Percentiles rank a stretch among this genome's conserved stretches.
These are phyloP conservation scores for Lydus trimaculatus DNA, from an alignment of 2,888 invertebrate genomes.

Conservation along the genomic window DNA sequence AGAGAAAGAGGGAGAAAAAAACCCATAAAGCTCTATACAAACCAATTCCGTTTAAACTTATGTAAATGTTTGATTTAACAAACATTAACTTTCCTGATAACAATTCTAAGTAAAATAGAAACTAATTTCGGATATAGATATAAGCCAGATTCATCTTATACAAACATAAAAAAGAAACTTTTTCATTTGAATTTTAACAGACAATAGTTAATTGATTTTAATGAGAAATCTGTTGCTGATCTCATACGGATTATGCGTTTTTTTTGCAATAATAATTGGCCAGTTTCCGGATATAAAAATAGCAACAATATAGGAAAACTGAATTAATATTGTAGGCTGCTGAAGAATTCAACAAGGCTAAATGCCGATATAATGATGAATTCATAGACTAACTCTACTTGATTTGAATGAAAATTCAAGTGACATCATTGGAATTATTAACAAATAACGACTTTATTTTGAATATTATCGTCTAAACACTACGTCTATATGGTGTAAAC, in stretches of 20 bases:
- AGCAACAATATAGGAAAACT: neutral
- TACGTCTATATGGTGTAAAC: slow-evolving; percentile 6
- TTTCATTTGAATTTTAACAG: neutral
- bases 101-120: slow-evolving; percentile 1
- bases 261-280: neutral
- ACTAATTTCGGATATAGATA: slow-evolving; percentile 3
- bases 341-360: neutral
- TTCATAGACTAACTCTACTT: neutral
- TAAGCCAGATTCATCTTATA: neutral
- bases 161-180: neutral
- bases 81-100: slow-evolving; percentile 12
- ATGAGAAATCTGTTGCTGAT: neutral
- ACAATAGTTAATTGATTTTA: neutral
- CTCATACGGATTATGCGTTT: neutral
- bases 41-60: slow-evolving; percentile 1
- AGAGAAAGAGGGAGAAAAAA: too few relatives aligned
- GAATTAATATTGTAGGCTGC: neutral
- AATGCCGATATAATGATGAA: neutral
- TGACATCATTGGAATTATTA: neutral
- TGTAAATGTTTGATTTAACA: slow-evolving; percentile 13
- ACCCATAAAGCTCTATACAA: neutral
- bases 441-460: neutral
- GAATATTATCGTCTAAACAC: neutral
- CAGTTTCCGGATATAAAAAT: neutral
- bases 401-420: neutral